A percentile compares a stretch with the other conserved stretches of the same genome.
These are phyloP conservation scores for Zoanthus gigantus DNA, from an alignment of 92 coral and sea anemone species.

Conservation along the genomic window DNA sequence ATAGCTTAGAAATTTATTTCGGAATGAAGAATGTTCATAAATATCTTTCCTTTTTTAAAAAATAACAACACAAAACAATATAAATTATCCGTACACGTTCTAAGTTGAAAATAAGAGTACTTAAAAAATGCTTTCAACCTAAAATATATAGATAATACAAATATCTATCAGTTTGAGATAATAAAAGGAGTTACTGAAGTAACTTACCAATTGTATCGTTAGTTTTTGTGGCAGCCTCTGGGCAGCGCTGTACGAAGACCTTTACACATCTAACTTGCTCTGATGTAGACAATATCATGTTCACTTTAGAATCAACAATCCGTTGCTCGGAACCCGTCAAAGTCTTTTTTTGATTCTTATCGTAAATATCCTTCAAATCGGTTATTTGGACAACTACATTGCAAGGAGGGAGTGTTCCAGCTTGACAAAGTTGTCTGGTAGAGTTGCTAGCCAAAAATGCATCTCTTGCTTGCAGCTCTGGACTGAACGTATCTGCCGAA, in stretches of 20 bases:
- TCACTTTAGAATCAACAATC: conserved; percentile 62
- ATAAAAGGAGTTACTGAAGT: too few species aligned
- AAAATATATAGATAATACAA: too few species aligned
- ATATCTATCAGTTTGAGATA: too few species aligned
- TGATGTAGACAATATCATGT: conserved; percentile 64
- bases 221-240: conserved; percentile 78
- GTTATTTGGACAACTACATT: conserved; percentile 55
- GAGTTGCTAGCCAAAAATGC: background rate
- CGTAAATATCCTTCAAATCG: conserved; percentile 81
- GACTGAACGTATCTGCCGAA: background rate
- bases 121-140: too few species aligned
- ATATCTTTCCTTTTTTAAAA: too few species aligned
- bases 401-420: background rate
- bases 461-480: background rate
- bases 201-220: conserved; percentile 66
- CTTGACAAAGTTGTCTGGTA: background rate
- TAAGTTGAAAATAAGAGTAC: too few species aligned
- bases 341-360: conserved; percentile 76
- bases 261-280: conserved; percentile 63
- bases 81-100: too few species aligned
- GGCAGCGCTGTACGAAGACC: conserved; percentile 84
- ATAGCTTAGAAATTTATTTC: too few species aligned
- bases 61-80: too few species aligned
- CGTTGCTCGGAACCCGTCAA: conserved; percentile 73
- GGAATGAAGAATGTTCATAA: too few species aligned